Base-by-base conservation (phyloP, 2,797 vertebrate species). In the Acestrorhynchus altus region DNA sequence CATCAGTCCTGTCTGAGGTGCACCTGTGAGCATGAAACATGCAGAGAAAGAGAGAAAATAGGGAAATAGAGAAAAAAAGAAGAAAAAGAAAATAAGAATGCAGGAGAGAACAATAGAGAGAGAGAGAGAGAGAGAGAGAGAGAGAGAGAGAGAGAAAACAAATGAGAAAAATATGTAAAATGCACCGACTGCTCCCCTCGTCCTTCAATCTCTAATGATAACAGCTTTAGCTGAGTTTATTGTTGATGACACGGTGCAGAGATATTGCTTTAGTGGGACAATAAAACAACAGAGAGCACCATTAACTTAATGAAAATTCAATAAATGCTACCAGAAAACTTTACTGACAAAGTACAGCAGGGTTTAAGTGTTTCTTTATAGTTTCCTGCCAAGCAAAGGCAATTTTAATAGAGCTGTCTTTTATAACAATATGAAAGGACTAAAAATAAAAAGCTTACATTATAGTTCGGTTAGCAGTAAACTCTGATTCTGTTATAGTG, bases 261-360 rank as follows among this genome's bases (percentile, higher is more conserved):
- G 85, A 88, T 88, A 86, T 89, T 90, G 84, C 86, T 85, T 82
- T 84, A 72, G 74, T 77, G 71, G 74, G 79, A 86, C 85, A 87
- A 91, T 93, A 92, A 92, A 93, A 84, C 79, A 83, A 74, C 81
- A 84, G 83, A 81, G 78, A 86, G 83, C 59, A 85, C 89, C 88
- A 93, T 94, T 93, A 92, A 85, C 87, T 90, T 91, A 92, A 94
- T 93, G 90, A 93, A 93, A 91, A 92, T 84, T 83, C 78, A 76
- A 85, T 88, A 87, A 91, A 88, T 83, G 86, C 85, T 88, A 88
- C 83, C 78, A 84, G 79, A 80, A 77, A 77, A 83, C 73, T 85
- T 86, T 84, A 72, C 84, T 89, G 86, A 93, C 87, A 81, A 88
- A 92, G 77, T 85, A 68, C 65, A 66, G 72, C 71, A 20, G 28